Conservation (phyloP, 2,797 vertebrate species). For the Phrynocephalus guinanensis region DNA sequence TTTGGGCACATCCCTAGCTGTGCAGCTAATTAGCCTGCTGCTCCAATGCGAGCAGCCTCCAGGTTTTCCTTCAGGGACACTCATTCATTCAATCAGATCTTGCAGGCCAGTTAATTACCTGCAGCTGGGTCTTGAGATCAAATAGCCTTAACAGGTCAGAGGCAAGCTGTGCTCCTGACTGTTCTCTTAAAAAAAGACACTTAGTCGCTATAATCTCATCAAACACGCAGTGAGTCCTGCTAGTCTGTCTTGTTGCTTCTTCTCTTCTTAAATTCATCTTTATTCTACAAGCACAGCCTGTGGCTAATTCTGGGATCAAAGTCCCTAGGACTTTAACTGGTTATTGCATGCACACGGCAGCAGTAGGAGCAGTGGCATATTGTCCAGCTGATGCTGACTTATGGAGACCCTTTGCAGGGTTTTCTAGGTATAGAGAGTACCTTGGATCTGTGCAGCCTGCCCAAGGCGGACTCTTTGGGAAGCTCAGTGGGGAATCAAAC, state of each 20-base stretch:
- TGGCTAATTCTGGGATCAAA: neutral
- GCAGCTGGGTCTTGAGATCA: conserved; percentile 36
- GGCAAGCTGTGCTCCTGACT: conserved; percentile 22
- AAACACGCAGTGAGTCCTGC: neutral
- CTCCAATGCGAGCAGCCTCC: conserved; percentile 6
- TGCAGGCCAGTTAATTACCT: conserved; percentile 35
- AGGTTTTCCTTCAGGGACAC: conserved; percentile 11
- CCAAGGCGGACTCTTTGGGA: no score
- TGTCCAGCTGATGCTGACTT: no score
- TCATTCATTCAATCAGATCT: conserved; percentile 28
- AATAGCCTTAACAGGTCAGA: conserved; percentile 14
- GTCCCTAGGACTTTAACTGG: neutral
- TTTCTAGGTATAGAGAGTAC: no score
- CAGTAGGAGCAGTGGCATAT: no score
- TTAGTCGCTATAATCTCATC: neutral
- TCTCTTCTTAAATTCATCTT: neutral
- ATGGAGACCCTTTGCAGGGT: no score
- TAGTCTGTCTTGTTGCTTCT: neutral
- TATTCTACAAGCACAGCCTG: neutral
- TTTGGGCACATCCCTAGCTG: conserved; percentile 33
- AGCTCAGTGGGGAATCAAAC: no score
- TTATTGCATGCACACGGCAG: accelerated
- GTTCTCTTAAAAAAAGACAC: neutral
- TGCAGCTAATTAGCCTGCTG: conserved; percentile 45
- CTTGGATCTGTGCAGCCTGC: no score